phyloP scores from a whole-genome alignment of 1,140 invertebrate genomes.

The Planococcus citri region DNA sequence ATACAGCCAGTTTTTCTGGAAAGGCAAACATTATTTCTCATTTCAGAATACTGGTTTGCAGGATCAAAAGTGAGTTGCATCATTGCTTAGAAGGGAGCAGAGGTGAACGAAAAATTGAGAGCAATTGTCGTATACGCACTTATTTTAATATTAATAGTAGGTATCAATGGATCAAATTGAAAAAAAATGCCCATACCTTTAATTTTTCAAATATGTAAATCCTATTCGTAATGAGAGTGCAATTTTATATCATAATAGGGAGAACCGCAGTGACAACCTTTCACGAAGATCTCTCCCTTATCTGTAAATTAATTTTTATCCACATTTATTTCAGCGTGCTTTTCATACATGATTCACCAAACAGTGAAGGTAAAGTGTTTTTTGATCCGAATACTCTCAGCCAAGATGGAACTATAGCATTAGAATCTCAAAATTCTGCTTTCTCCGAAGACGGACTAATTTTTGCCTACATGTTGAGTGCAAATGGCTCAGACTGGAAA shows the following conservation, averaged over 20 bases:
- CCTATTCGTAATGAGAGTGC: no score
- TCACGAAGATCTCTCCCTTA: no score
- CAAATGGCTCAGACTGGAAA: conserved; percentile 91
- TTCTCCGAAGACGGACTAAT: conserved; percentile 86
- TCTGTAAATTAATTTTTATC: no score
- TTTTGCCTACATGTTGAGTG: conserved; percentile 83
- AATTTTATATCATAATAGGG: no score
- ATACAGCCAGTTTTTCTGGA: conserved; percentile 70
- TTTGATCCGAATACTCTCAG: conserved; percentile 89
- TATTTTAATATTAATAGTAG: no score
- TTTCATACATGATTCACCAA: conserved; percentile 74
- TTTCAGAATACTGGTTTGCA: conserved; percentile 90
- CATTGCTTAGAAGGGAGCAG: no score
- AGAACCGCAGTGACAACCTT: no score
- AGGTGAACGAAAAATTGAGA: no score
- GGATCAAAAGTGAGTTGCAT: conserved; percentile 84
- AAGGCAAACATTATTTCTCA: conserved; percentile 82
- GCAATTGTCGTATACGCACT: no score
- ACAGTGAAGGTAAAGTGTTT: conserved; percentile 73
- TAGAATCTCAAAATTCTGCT: conserved; percentile 50
- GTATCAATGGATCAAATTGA: no score
- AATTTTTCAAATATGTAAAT: no score
- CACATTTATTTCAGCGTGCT: conserved; percentile 74
- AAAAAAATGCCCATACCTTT: no score
- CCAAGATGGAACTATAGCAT: conserved; percentile 84